Conservation (phyloP, 2,888 invertebrate species). For the Priocnemis perturbator region DNA sequence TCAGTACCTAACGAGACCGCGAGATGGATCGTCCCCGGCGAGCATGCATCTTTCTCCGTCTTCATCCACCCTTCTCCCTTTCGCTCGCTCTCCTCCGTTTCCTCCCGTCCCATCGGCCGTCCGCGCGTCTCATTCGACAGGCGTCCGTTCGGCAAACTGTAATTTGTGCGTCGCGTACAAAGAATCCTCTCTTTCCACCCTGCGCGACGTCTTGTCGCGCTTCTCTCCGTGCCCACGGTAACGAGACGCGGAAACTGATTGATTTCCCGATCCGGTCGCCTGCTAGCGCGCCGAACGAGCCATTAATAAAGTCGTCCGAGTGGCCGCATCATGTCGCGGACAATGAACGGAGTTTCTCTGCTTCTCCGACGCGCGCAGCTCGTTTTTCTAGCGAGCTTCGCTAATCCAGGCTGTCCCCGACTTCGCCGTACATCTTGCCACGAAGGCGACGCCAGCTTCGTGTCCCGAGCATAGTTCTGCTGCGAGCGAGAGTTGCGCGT, state of each 20-base stretch:
- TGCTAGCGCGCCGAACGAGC: conserved; percentile 47
- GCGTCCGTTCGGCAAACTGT: conserved; percentile 28
- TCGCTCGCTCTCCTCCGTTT: conserved; percentile 6
- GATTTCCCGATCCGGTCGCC: conserved; percentile 51
- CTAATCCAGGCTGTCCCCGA: conserved; percentile 3
- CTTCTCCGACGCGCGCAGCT: neutral
- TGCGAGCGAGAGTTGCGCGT: too few relatives aligned
- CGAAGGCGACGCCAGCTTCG: too few relatives aligned
- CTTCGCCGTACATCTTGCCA: too few relatives aligned
- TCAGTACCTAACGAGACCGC: conserved; percentile 60
- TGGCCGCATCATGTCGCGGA: conserved; percentile 26
- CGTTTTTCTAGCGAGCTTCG: conserved; percentile 14
- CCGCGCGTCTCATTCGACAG: conserved; percentile 46
- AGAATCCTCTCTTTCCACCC: conserved; percentile 41
- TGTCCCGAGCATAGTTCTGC: too few relatives aligned
- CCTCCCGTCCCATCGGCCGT: conserved; percentile 3
- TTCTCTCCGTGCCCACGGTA: neutral
- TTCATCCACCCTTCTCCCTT: conserved; percentile 1
- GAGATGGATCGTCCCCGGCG: conserved; percentile 58
- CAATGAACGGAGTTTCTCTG: conserved; percentile 12
- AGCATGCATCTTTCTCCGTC: conserved; percentile 45
- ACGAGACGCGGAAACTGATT: conserved; percentile 48
- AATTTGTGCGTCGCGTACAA: conserved; percentile 53
- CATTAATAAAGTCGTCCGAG: conserved; percentile 51
- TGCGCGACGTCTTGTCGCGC: neutral